phyloP scores from a whole-genome alignment of 2,888 invertebrate genomes.

The Acanthopleura granulata region DNA sequence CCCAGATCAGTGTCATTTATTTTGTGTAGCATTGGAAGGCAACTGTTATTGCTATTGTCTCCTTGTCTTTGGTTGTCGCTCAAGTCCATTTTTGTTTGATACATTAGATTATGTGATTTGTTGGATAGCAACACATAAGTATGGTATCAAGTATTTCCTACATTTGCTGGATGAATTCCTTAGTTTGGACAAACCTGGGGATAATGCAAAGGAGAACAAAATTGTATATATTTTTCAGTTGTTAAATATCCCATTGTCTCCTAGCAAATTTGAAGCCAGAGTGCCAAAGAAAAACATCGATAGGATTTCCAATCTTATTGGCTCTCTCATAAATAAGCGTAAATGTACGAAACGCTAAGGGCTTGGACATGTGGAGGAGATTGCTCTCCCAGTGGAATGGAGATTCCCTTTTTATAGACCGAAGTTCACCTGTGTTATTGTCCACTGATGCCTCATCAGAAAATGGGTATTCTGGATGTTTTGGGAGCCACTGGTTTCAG shows the following conservation, averaged over 20 bases:
- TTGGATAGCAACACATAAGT: slow-evolving; percentile 25
- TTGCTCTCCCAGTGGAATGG: no score
- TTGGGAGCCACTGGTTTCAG: no score
- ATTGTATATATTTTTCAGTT: slow-evolving; percentile 22
- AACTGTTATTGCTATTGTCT: slow-evolving; percentile 23
- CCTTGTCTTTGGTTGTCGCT: slow-evolving; percentile 25
- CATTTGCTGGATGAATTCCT: slow-evolving; percentile 28
- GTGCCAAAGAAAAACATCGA: neutral
- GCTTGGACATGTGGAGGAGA: no score
- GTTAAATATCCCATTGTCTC: slow-evolving; percentile 2
- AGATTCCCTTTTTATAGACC: no score
- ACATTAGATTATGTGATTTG: slow-evolving; percentile 22
- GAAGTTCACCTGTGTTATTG: no score
- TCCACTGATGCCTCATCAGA: no score
- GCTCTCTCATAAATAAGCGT: neutral
- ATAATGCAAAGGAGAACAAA: neutral
- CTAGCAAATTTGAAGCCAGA: neutral
- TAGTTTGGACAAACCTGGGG: neutral
- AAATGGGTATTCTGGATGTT: no score
- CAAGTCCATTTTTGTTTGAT: slow-evolving; percentile 28
- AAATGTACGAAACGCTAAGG: neutral
- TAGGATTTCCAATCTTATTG: neutral
- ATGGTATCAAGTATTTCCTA: slow-evolving; percentile 17
- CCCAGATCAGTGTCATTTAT: slow-evolving; percentile 21
- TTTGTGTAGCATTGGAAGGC: slow-evolving; percentile 23